phyloP scores from a whole-genome alignment of 2,888 invertebrate genomes.

The Ornithoptera priamus region DNA sequence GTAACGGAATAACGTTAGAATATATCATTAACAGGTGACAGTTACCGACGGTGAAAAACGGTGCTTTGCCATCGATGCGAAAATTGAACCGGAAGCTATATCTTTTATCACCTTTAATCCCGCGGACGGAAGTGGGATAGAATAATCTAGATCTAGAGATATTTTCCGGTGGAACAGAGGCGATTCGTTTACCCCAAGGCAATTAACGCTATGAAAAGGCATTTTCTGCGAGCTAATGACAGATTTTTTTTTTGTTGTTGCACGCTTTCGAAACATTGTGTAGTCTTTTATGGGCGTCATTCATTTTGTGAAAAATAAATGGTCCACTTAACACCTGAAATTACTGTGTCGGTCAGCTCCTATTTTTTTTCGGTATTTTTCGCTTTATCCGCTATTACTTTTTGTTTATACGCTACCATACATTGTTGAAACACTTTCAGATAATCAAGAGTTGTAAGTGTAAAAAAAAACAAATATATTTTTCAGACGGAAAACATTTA shows the following conservation, averaged over 20 bases:
- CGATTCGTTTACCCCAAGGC: conserved; percentile 26
- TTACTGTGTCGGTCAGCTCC: not conserved
- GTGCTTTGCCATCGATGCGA: not conserved
- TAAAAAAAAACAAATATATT: no score
- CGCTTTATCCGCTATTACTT: no score
- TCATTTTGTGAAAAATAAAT: conserved; percentile 1
- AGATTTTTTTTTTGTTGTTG: conserved; percentile 23
- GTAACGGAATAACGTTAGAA: conserved; percentile 1
- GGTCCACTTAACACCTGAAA: not conserved
- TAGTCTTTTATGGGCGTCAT: conserved; percentile 17
- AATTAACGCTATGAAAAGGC: conserved; percentile 31
- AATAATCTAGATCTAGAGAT: conserved; percentile 26
- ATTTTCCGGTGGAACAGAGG: conserved; percentile 18
- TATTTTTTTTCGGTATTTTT: no score
- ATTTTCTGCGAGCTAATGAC: conserved; percentile 25
- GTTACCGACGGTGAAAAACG: conserved; percentile 3
- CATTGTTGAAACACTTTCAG: no score
- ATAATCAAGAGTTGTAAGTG: no score
- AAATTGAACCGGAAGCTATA: conserved; percentile 15
- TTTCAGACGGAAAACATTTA: no score
- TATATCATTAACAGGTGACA: conserved; percentile 19
- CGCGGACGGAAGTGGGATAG: conserved; percentile 19
- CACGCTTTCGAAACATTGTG: conserved; percentile 16
- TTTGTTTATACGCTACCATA: no score
- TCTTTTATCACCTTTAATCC: conserved; percentile 11